These are phyloP conservation scores for Cryptotermes secundus DNA, from an alignment of 1,140 invertebrate species.

Conservation along the genomic window DNA sequence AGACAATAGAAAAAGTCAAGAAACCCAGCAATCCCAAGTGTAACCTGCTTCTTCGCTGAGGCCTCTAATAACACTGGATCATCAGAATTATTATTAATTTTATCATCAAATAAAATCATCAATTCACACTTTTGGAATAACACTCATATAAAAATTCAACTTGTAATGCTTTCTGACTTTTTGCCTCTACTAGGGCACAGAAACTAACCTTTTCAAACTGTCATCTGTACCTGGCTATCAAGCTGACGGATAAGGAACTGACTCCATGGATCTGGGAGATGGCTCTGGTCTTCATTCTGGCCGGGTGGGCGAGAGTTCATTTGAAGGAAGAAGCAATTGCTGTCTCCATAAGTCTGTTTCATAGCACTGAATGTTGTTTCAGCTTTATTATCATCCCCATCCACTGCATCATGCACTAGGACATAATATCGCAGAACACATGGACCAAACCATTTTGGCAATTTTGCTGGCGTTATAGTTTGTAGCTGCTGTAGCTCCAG, in stretches of 20 bases:
- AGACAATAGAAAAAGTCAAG: too few species aligned
- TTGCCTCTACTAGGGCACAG: too few species aligned
- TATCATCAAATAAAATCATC: too few species aligned
- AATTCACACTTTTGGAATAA: too few species aligned
- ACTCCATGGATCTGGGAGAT: constrained; percentile 79
- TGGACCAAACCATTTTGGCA: constrained; percentile 89
- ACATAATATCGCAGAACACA: constrained; percentile 87
- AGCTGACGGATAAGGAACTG: constrained; percentile 67
- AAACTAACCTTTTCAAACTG: too few species aligned
- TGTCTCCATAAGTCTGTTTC: constrained; percentile 79
- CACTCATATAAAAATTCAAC: too few species aligned
- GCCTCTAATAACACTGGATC: too few species aligned
- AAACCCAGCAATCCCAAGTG: too few species aligned
- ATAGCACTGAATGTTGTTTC: constrained; percentile 79
- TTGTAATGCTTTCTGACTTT: too few species aligned
- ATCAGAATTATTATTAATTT: too few species aligned
- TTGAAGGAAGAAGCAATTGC: constrained; percentile 82
- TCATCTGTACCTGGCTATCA: constrained; percentile 43
- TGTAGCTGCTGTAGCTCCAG: constrained; percentile 79
- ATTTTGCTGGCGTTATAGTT: constrained; percentile 69
- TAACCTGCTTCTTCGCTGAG: too few species aligned
- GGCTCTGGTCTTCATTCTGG: constrained; percentile 56
- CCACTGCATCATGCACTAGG: constrained; percentile 80
- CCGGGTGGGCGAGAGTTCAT: constrained; percentile 75
- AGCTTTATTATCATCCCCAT: constrained; percentile 68